These are phyloP conservation scores for Alces alces DNA, from an alignment of 2,113 vertebrate genomes.

Conservation along the genomic window DNA sequence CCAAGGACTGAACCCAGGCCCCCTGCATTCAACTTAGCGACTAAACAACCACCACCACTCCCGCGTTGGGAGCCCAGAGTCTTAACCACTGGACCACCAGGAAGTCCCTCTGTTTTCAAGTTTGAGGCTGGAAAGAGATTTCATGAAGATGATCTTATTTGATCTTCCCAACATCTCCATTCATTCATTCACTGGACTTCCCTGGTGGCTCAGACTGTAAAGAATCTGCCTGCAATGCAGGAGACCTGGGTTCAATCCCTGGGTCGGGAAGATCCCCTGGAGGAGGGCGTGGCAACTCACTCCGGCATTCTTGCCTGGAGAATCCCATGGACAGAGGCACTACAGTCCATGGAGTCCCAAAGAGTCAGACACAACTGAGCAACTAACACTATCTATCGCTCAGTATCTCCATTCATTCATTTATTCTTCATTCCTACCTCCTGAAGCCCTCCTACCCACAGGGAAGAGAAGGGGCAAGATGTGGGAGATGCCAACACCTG, in stretches of 20 bases:
- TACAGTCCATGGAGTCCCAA: neutral
- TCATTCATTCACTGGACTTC: neutral
- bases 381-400: accelerated
- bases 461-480: neutral
- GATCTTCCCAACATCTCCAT: neutral
- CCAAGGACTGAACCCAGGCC: neutral
- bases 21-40: neutral
- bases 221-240: neutral
- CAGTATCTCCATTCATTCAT: neutral
- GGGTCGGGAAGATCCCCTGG: accelerated
- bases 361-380: neutral
- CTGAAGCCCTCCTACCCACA: neutral
- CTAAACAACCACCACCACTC: neutral
- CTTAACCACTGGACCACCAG: neutral
- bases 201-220: neutral
- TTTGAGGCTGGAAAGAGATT: neutral
- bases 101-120: neutral
- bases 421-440: neutral
- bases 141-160: neutral
- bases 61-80: neutral
- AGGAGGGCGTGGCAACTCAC: neutral
- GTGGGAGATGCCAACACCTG: neutral
- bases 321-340: neutral
- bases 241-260: neutral
- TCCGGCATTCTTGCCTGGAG: neutral